phyloP scores from a whole-genome alignment of 2,113 vertebrate species.

The Ophiodon elongatus region DNA sequence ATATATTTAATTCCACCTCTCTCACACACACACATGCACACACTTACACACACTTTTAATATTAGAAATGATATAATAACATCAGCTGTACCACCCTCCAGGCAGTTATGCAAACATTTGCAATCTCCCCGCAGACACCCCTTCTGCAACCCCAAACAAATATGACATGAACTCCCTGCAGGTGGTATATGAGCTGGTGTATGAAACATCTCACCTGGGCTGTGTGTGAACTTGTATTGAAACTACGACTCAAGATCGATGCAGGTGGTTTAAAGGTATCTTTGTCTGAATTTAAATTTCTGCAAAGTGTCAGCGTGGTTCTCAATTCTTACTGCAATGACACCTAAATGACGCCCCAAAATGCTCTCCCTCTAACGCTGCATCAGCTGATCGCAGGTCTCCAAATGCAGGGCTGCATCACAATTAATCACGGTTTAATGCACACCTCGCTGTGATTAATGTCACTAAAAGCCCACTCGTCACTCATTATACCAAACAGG shows the following conservation, averaged over 20 bases:
- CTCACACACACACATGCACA: constrained; percentile 18
- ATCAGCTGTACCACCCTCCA: constrained; percentile 11
- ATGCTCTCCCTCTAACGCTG: neutral
- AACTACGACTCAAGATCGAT: neutral
- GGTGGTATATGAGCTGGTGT: constrained; percentile 3
- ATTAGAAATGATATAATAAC: constrained; percentile 40
- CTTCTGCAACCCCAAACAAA: neutral
- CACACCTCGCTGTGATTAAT: constrained; percentile 10
- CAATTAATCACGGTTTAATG: constrained; percentile 12
- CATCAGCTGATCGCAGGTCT: constrained; percentile 18
- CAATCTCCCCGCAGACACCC: neutral
- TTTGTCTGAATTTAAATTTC: neutral
- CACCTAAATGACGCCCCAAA: constrained; percentile 10
- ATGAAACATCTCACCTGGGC: neutral
- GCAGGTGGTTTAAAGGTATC: neutral
- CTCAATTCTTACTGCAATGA: neutral
- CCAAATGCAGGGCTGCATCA: constrained; percentile 12
- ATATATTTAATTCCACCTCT: constrained; percentile 32
- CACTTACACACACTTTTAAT: constrained; percentile 15
- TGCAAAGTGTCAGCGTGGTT: neutral
- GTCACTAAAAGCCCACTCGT: neutral
- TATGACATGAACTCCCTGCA: constrained; percentile 52
- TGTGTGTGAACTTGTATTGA: constrained; percentile 6
- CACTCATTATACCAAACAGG: neutral
- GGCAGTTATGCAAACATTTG: constrained; percentile 24